Evolutionary conservation across 2,888 invertebrate species (phyloP), one percentile per base, ranked within the genome.

Genomic region (Sipha maydis): DNA sequence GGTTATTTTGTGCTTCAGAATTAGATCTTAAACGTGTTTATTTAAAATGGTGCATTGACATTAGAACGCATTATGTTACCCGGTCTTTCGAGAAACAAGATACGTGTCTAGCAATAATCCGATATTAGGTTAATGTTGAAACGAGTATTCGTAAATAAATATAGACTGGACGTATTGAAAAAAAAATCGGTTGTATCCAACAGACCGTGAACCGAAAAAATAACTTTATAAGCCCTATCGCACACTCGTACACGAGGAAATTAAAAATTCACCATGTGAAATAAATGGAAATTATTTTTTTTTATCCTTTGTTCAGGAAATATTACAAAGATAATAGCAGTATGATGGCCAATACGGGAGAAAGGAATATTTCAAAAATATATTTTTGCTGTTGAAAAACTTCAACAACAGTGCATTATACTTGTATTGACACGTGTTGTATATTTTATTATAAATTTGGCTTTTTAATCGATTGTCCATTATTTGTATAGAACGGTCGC

Each of bases 41-140:
- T 28, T 41, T 31, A 41, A 82, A 28, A 25, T 28, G 28, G n/a
- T 5, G 34, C 61, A 38, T n/a, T 38, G 11, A 21, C 11, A 56
- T 5, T 8, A 48, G 21, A 41, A 61, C 5, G 41, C 19, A 41
- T 5, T 19, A 67, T 41, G 11, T 28, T 41, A 38, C 41, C n/a
- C 28, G 28, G 21, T 48, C 28, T 41, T 3, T 21, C 28, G n/a
- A 41, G 28, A 82, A 17, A 82, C n/a, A 3, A 28, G 69, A 69
- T 2, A 48, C 48, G 28, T 28, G 41, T 7, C 19, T 14, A 48
- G 41, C 4, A 38, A 82, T 41, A 21, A 48, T 69, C 41, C 25
- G 69, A 82, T 41, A 82, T 21, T 82, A 82, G 41, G 69, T 48
- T 82, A 82, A 82, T 31, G 31, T 69, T 14, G 9, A 67, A 82